Percentiles rank a stretch among this genome's conserved stretches.
These are phyloP conservation scores for Trichosurus vulpecula DNA, from an alignment of 2,797 vertebrate species.

Conservation along the genomic window DNA sequence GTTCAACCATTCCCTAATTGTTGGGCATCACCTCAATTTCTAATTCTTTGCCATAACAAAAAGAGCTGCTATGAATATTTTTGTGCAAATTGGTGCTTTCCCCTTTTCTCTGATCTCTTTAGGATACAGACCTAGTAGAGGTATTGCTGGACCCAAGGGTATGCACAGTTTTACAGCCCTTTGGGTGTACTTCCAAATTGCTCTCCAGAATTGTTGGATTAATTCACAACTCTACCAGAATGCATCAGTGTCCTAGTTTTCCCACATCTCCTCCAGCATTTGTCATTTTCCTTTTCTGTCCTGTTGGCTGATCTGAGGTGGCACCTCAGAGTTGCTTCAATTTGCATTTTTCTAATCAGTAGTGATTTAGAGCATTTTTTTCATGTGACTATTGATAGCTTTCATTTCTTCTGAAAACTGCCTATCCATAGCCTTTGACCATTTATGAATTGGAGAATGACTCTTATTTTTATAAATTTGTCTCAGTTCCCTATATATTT, in stretches of 20 bases:
- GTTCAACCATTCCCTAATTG: background rate
- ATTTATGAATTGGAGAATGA: background rate
- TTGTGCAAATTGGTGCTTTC: background rate
- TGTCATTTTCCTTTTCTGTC: background rate
- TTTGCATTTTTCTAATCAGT: background rate
- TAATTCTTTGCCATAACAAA: background rate
- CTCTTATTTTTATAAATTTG: background rate
- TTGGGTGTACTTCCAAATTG: background rate
- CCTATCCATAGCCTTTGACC: background rate
- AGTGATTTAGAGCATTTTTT: background rate
- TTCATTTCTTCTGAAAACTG: background rate
- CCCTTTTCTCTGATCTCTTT: background rate
- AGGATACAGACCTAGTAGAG: background rate
- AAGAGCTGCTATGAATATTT: background rate
- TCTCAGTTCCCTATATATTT: background rate
- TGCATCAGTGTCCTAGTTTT: background rate
- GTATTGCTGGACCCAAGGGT: background rate
- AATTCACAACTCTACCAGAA: background rate
- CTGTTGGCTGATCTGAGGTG: background rate
- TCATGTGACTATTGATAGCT: background rate
- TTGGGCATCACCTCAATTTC: background rate
- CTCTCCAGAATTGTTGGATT: background rate
- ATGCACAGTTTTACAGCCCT: background rate
- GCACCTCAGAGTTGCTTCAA: background rate
- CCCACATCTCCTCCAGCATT: background rate